Base-by-base conservation (phyloP, 2,797 vertebrate genomes). In the Sarcophilus harrisii region DNA sequence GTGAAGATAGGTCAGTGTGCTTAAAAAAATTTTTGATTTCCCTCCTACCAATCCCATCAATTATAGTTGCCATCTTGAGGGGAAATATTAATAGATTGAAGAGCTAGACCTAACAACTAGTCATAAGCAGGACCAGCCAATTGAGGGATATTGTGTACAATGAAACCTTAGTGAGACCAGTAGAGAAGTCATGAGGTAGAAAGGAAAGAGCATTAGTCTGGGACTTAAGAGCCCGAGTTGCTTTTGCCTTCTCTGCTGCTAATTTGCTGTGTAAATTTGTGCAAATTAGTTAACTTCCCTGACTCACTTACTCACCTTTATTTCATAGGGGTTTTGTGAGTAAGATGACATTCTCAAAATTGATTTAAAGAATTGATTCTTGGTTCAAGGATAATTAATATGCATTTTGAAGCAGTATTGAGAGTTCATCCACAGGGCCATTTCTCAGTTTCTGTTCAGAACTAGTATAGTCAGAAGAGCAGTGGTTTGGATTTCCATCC, bases 41-140 rank as follows among this genome's bases (percentile, higher is more conserved):
- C 91, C 62, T 90, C 30, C 60, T 93, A 45, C 92, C 97, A 95
- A 96, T 97, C 95, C 96, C 87, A 49, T 32, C 93, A 95, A 59
- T 93, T 97, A 91, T 96, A 98, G 96, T 97, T 98, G 97, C 94
- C 96, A 93, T 97, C 94, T 97, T 92, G 90, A 0, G 11, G 38
- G 5, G 66, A 81, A 81, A 21, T 18, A 73, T 73, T 73, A 81
- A 81, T 38, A 2, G n/a, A 81, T 45, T 21, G 9, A 87, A 87
- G 73, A 38, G 38, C 3, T 11, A 27, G 73, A 9, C 73, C 73
- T 21, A 45, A 27, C 73, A 3, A 3, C 21, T 87, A 45, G 38
- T 87, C 73, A 27, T 49, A 9, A 87, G 73, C 38, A 45, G 73
- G 38, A 45, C 2, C n/a, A 87, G 21, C 73, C 21, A 87, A 21